phyloP scores from a whole-genome alignment of 2,113 vertebrate genomes.

The Shinisaurus crocodilurus region DNA sequence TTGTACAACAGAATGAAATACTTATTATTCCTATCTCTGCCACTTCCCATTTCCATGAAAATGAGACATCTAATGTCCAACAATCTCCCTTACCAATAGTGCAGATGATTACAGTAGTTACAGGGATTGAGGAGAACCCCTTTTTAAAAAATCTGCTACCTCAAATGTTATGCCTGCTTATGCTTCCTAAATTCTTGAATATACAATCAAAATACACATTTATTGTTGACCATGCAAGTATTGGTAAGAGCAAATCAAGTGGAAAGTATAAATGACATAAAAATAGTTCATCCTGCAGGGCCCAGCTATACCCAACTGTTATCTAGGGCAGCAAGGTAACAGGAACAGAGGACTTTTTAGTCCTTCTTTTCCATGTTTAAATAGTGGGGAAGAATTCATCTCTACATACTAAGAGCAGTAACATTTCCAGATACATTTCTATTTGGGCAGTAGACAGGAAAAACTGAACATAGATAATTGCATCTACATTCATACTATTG shows the following conservation, averaged over 20 bases:
- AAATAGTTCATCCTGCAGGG: background rate
- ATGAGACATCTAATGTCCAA: background rate
- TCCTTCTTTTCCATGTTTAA: slow-evolving; percentile 50
- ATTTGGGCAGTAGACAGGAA: slow-evolving; percentile 32
- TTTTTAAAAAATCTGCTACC: background rate
- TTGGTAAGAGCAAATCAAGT: background rate
- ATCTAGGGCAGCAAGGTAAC: slow-evolving; percentile 25
- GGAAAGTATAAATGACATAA: accelerated
- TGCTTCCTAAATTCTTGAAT: accelerated
- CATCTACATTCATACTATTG: accelerated
- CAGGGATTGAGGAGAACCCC: background rate
- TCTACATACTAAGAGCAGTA: slow-evolving; percentile 44
- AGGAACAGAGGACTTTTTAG: slow-evolving; percentile 58
- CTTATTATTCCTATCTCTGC: accelerated
- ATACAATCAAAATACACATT: background rate
- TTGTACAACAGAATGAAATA: background rate
- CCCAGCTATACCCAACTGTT: background rate
- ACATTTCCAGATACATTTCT: slow-evolving; percentile 34
- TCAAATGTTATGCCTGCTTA: accelerated
- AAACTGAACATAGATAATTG: background rate
- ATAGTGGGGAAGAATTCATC: slow-evolving; percentile 18
- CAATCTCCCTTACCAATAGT: background rate
- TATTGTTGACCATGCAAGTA: background rate
- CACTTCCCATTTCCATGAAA: background rate
- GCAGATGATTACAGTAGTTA: background rate